Conservation (phyloP, 2,113 vertebrate species). For the Pterophyllum scalare region DNA sequence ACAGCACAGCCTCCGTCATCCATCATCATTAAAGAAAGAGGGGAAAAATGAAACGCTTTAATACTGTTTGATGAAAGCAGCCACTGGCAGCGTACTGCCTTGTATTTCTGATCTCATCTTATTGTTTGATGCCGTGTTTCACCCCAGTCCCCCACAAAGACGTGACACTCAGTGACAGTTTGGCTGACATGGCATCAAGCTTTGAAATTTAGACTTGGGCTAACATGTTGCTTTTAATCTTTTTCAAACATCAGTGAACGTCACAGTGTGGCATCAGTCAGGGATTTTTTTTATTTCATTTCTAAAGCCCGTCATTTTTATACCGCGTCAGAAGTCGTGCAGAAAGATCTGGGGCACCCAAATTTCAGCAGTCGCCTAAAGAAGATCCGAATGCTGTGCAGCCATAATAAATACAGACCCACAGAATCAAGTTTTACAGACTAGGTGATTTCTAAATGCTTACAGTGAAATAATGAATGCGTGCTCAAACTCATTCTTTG, state of each 20-base stretch:
- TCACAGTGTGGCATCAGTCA: neutral
- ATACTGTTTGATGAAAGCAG: slow-evolving; percentile 10
- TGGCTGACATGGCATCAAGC: neutral
- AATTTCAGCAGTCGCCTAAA: neutral
- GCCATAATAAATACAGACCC: neutral
- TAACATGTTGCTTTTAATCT: slow-evolving; percentile 1
- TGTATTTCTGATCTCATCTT: neutral
- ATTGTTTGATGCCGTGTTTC: slow-evolving; percentile 20
- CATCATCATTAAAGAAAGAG: slow-evolving; percentile 34
- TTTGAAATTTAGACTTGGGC: slow-evolving; percentile 24
- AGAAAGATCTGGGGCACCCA: neutral
- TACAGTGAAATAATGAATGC: neutral
- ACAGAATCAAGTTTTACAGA: neutral
- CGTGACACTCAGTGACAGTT: neutral
- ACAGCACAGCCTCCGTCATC: slow-evolving; percentile 25
- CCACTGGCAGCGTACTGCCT: neutral
- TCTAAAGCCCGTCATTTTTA: neutral
- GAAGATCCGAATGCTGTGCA: neutral
- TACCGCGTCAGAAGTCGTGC: neutral
- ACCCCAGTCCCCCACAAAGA: neutral
- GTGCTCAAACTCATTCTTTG: neutral
- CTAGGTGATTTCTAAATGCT: neutral
- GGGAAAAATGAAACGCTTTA: neutral
- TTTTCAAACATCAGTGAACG: slow-evolving; percentile 15
- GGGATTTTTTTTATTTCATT: neutral